A percentile compares a stretch with the other conserved stretches of the same genome.
Conservation (phyloP, 2,888 invertebrate species). For the Nephrotoma appendiculata region DNA sequence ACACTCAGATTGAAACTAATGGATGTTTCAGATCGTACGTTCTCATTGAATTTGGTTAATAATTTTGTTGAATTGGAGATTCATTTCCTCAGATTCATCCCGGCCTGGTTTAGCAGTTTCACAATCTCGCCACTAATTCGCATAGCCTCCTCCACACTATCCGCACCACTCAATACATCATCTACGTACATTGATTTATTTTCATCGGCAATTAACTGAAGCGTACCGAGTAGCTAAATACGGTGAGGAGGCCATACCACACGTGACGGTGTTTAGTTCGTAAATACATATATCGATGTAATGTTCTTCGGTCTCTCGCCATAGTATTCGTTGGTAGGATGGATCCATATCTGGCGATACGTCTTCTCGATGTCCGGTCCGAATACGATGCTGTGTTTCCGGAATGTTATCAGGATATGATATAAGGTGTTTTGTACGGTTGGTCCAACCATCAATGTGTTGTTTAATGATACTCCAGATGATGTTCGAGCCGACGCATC, state of each 20-base stretch:
- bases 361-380: not conserved
- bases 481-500: too few species aligned
- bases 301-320: not conserved
- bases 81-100: not conserved
- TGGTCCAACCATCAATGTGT: too few species aligned
- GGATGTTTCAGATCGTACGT: too few species aligned
- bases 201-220: slow-evolving; percentile 12
- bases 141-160: not conserved
- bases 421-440: too few species aligned
- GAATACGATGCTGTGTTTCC: too few species aligned
- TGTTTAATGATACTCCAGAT: too few species aligned
- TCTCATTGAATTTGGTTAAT: too few species aligned
- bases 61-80: not conserved
- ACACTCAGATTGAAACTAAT: not conserved
- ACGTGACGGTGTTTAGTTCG: too few species aligned
- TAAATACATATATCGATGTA: too few species aligned
- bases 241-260: slow-evolving; percentile 10
- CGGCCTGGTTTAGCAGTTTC: too few species aligned
- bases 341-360: slow-evolving; percentile 5
- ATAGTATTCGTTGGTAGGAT: not conserved
- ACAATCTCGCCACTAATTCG: too few species aligned
- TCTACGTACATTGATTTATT: not conserved
- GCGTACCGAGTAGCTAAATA: slow-evolving; percentile 13
- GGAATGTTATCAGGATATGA: too few species aligned
- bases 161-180: not conserved